Evolutionary conservation across 2,797 vertebrate genomes (phyloP).

Genomic region (Tachyglossus aculeatus): DNA sequence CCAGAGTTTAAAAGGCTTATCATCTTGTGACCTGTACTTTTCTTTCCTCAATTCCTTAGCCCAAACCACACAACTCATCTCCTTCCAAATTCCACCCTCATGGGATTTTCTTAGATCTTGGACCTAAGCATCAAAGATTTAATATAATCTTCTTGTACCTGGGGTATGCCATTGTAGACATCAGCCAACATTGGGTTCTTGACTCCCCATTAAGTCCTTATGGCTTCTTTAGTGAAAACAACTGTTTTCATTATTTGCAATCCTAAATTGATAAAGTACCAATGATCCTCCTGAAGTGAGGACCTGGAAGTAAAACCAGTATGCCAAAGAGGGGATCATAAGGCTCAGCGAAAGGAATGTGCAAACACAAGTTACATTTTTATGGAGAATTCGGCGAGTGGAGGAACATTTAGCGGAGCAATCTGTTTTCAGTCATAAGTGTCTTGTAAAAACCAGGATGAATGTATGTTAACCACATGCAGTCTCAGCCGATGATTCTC

Average conservation of each 20-base stretch:
- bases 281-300: background rate
- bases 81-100: background rate
- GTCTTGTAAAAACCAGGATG: constrained; percentile 38
- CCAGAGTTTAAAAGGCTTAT: background rate
- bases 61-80: background rate
- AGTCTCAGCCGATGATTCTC: background rate
- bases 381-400: constrained; percentile 19
- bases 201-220: background rate
- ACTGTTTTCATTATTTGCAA: constrained; percentile 6
- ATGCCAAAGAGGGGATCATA: background rate
- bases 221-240: background rate
- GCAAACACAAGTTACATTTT: constrained; percentile 3
- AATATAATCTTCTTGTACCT: background rate
- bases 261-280: constrained; percentile 1
- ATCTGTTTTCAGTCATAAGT: constrained; percentile 31
- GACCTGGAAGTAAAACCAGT: background rate
- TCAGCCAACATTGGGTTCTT: background rate
- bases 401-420: constrained; percentile 22
- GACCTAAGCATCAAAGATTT: background rate
- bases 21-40: constrained; percentile 1
- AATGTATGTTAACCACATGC: constrained; percentile 8
- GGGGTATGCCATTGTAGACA: background rate
- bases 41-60: background rate
- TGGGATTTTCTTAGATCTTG: background rate
- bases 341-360: background rate